Evolutionary conservation across 2,888 invertebrate species (phyloP).

Genomic region (Meliscaeva auricollis): DNA sequence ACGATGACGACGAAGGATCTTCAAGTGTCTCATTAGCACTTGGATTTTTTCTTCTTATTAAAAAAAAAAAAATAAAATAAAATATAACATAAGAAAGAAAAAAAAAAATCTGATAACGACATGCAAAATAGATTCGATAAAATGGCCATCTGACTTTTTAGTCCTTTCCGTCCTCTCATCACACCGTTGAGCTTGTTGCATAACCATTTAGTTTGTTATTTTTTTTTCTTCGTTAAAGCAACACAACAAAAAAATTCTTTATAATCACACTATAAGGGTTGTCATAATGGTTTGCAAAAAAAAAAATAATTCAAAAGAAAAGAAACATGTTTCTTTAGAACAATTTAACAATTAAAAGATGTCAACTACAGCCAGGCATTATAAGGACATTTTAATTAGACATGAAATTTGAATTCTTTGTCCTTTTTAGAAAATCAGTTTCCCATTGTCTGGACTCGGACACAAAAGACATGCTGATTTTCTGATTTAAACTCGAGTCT

Average conservation of each 20-base stretch:
- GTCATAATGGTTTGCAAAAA: slow-evolving; percentile 14
- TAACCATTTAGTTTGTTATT: slow-evolving; percentile 18
- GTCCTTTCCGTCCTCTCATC: slow-evolving; percentile 15
- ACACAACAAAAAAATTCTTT: neutral
- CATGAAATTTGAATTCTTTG: slow-evolving; percentile 30
- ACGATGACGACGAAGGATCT: slow-evolving; percentile 29
- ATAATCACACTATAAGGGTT: slow-evolving; percentile 13
- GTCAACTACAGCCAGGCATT: slow-evolving; percentile 32
- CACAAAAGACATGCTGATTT: slow-evolving; percentile 18
- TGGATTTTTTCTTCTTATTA: slow-evolving; percentile 25
- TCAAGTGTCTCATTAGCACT: slow-evolving; percentile 63
- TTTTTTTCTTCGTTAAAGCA: neutral
- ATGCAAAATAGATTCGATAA: slow-evolving; percentile 53
- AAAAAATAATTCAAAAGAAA: neutral
- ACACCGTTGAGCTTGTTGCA: slow-evolving; percentile 21
- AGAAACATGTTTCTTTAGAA: slow-evolving; percentile 28
- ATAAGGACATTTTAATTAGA: slow-evolving; percentile 35
- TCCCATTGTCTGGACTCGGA: slow-evolving; percentile 8
- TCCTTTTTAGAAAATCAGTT: slow-evolving; percentile 26
- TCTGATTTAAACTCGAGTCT: slow-evolving; percentile 1
- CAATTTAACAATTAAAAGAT: slow-evolving; percentile 47
- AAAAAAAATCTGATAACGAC: slow-evolving; percentile 40
- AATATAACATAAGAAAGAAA: neutral
- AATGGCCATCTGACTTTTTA: slow-evolving; percentile 44
- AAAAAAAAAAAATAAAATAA: neutral